Base-by-base conservation (phyloP, 1,140 invertebrate species). In the Dinothrombium tinctorium region DNA sequence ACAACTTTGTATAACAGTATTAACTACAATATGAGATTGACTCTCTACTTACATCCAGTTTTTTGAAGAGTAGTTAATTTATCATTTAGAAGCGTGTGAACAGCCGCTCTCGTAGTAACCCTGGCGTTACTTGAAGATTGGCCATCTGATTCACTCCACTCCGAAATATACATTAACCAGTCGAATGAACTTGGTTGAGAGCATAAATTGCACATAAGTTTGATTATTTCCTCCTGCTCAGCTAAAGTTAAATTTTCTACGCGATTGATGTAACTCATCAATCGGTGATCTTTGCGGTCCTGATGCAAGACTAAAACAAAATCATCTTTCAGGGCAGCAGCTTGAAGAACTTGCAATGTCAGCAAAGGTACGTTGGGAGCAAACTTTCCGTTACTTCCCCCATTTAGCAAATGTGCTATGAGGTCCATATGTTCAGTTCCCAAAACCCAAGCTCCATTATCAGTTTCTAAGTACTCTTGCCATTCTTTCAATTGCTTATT, bases 171-270 rank as follows among this genome's bases (percentile, higher is more conserved):
- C 46, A 87, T 62, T 47, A 87, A 54, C 82, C 83, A 89, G 59
- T 90, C 83, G 0, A 79, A 83, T 36, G 78, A 76, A 47, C 75
- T 78, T 0, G 78, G 60, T 57, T 82, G 78, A 55, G 81, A 77
- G 58, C 87, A 89, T 58, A 90, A 66, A 57, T 90, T 89, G 56
- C 76, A 78, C 54, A 86, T 67, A 59, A 86, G 75, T 52, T 78
- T 64, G 37, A 74, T 70, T 39, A 81, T 64, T 19, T 76, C 72
- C 51, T 71, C 64, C 54, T 86, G 80, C 55, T 84, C 78, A 40
- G 73, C 67, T 0, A 63, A 50, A n/a, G 72, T 67, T 48, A 76
- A 64, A 50, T 69, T 63, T 55, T 90, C 83, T 44, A 89, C 72
- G 51, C 73, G 69, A 52, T 73, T 71, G 14, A 80, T 76, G 56